Evolutionary conservation across 2,888 invertebrate species (phyloP), one percentile per base, ranked within the genome.

Genomic region (Eilema sororculum): DNA sequence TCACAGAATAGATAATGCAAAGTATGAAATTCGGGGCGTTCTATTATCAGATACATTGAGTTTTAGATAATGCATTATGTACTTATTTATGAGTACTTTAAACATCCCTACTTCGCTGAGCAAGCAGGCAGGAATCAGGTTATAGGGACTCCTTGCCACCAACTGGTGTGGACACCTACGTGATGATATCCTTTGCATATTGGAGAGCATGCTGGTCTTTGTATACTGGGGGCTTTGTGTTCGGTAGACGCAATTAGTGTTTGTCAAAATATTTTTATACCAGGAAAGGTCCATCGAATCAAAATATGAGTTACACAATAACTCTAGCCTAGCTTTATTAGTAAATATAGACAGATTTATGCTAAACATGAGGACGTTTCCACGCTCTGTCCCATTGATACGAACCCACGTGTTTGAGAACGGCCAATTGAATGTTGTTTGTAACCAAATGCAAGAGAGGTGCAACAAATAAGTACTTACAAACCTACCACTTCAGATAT

Each of bases 231-330:
- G n/a, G n/a, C 20, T 46, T 2, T 46, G 46, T 20, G 6, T 20
- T 46, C 46, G 1, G 46, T 46, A 6, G 46, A 46, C 65, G 68
- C 16, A 41, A 37, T 67, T 73, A 68, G 67, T 75, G 77, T 76
- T 85, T 88, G 78, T 87, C 85, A 87, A 88, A 91, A 92, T 89
- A 91, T 90, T 89, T 88, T 88, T 88, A 84, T 82, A 85, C 84
- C 87, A 88, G 85, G 84, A 85, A 86, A 88, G 86, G 83, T 78
- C 80, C 74, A 77, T 75, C 74, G 79, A 87, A 90, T 87, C 90
- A 91, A 88, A 93, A 93, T 90, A 91, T 77, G 66, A 86, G 87
- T 89, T 69, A 68, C 68, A 80, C 80, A 82, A 90, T 89, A 80
- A 87, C 82, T 83, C 85, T 89, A 90, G 85, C 74, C 85, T 82